These are phyloP conservation scores for Choloepus hoffmanni DNA, from an alignment of 2,113 vertebrate species.

Conservation along the genomic window DNA sequence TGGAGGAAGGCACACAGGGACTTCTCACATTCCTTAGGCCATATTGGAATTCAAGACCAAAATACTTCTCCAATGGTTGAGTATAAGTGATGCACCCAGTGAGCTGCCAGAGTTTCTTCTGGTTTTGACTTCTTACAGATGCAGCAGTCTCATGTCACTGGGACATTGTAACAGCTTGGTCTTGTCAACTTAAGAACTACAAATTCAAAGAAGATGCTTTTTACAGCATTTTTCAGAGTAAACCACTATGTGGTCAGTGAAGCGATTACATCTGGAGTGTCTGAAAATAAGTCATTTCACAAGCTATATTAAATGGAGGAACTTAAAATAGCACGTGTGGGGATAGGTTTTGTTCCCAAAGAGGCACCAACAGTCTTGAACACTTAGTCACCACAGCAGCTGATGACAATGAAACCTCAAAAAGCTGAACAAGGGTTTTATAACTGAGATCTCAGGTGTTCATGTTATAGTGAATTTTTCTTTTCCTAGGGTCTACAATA, in stretches of 20 bases:
- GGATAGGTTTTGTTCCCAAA: slow-evolving; percentile 18
- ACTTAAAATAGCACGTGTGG: slow-evolving; percentile 66
- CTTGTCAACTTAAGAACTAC: slow-evolving; percentile 63
- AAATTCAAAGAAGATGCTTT: slow-evolving; percentile 67
- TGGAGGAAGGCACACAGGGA: slow-evolving; percentile 70
- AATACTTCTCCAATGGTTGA: slow-evolving; percentile 62
- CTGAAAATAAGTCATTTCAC: slow-evolving; percentile 70
- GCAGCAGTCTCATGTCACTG: slow-evolving; percentile 51
- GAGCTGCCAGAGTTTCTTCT: slow-evolving; percentile 53
- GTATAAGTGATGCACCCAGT: slow-evolving; percentile 57
- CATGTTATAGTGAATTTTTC: neutral
- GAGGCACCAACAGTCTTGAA: neutral
- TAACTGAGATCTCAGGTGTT: neutral
- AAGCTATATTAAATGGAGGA: slow-evolving; percentile 44
- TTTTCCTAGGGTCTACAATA: neutral
- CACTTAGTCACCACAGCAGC: neutral
- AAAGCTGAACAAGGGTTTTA: neutral
- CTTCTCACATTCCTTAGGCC: slow-evolving; percentile 65
- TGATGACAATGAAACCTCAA: neutral
- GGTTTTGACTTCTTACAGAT: slow-evolving; percentile 65
- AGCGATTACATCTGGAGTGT: slow-evolving; percentile 68
- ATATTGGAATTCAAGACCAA: slow-evolving; percentile 75
- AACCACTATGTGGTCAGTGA: slow-evolving; percentile 72
- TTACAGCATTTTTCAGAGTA: slow-evolving; percentile 61
- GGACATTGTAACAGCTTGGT: slow-evolving; percentile 59